Base-by-base conservation (phyloP, 2,797 vertebrate species). In the Pipistrellus pipistrellus region DNA sequence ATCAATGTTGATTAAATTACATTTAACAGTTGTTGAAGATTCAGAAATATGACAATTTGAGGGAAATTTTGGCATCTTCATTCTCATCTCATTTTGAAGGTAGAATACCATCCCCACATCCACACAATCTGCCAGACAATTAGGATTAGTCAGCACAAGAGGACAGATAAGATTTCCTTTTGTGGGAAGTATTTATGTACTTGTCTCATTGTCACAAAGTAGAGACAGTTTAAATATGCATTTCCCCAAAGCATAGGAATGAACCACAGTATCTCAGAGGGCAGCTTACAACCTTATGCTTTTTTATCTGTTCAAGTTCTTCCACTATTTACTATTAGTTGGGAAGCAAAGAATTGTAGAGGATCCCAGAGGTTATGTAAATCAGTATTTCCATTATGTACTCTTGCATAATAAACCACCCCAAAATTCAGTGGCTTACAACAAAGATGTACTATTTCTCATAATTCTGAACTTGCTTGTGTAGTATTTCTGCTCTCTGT, bases 201-300 rank as follows among this genome's bases (percentile, higher is more conserved):
- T 77, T 76, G n/a, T 81, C 23, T 10, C 51, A 71, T 85, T 75
- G 75, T 32, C 38, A 38, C 13, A 11, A 88, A 76, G 17, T 51
- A 77, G 62, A 94, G 27, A 59, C 10, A 68, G 25, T 88, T 94
- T 92, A 96, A 90, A 91, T 85, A 57, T 85, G 27, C 41, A 17
- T 87, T 94, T 87, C 17, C 41, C 21, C n/a, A 73, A 89, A 21
- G 38, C 10, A 5, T 32, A 95, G 41, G 27, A 51, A 78, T 30
- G 46, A 85, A 68, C 57, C 73, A 68, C 5, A 59, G 27, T 32
- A 62, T 92, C 41, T 85, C 35, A 80, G 83, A 88, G 55, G 76
- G n/a, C 78, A 59, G 62, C 41, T 82, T 62, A 21, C 38, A 15
- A 44, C 38, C 13, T 30, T 59, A 59, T 81, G 18, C 15, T 84